Conservation (phyloP, 1,140 invertebrate species). For the Megalonaias nervosa region DNA sequence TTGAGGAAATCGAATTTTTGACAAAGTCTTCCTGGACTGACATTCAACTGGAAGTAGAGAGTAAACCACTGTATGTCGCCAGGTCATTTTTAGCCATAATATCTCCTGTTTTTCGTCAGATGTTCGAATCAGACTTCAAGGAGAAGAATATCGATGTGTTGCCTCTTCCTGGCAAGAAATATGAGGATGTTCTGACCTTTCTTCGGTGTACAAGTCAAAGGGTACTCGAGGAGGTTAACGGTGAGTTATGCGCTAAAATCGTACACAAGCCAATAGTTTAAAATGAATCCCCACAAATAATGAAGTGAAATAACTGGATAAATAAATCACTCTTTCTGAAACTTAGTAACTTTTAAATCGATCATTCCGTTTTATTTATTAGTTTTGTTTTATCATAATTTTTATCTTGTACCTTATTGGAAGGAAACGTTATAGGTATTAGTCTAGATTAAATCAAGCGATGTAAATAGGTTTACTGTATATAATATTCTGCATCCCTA, state of each 20-base stretch:
- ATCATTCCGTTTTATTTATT: too few species aligned
- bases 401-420: too few species aligned
- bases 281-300: too few species aligned
- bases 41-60: slow-evolving; percentile 13
- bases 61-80: not conserved
- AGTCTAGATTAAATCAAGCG: too few species aligned
- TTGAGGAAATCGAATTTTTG: not conserved
- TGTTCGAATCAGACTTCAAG: slow-evolving; percentile 11
- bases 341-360: too few species aligned
- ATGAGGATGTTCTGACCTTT: not conserved
- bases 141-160: slow-evolving; percentile 8
- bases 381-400: too few species aligned
- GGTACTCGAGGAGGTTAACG: not conserved
- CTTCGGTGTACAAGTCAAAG: slow-evolving; percentile 8
- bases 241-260: not conserved
- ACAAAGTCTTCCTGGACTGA: not conserved
- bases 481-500: too few species aligned
- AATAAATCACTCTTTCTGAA: too few species aligned
- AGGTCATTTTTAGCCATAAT: slow-evolving; percentile 1
- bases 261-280: too few species aligned
- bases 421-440: too few species aligned
- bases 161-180: slow-evolving; percentile 11
- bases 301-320: too few species aligned
- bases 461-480: too few species aligned
- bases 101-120: slow-evolving; percentile 20